Percentiles rank a stretch among this genome's conserved stretches.
Evolutionary conservation across 2,113 vertebrate species (phyloP).

Genomic region (Heterotilapia buettikoferi): DNA sequence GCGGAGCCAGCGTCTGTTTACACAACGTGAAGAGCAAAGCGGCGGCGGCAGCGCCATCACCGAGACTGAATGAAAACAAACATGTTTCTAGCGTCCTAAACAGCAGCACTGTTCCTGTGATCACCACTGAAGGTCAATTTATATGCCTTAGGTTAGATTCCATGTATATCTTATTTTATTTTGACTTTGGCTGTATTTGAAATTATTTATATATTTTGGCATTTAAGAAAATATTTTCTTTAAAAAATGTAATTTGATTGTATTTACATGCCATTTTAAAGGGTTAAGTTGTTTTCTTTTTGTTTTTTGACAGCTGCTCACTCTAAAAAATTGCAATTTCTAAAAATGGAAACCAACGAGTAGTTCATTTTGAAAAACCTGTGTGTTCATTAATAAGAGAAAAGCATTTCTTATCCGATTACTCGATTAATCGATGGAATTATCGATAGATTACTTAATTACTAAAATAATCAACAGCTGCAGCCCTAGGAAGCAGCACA

Average conservation of each 20-base stretch:
- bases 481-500: background rate
- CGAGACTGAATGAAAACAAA: background rate
- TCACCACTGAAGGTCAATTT: background rate
- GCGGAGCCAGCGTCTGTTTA: background rate
- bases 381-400: background rate
- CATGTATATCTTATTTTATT: background rate
- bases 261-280: background rate
- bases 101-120: background rate
- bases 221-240: background rate
- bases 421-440: background rate
- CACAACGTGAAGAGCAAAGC: background rate
- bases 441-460: background rate
- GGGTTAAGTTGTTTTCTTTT: background rate
- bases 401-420: background rate
- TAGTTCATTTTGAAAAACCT: background rate
- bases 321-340: background rate
- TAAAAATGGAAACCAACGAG: background rate
- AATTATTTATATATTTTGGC: background rate
- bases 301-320: background rate
- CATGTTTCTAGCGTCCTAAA: background rate
- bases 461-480: background rate
- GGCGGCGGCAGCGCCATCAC: rapidly evolving
- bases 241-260: background rate
- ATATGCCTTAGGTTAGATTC: background rate
- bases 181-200: background rate